Evolutionary conservation across 2,797 vertebrate species (phyloP).

Genomic region (Varecia variegata): DNA sequence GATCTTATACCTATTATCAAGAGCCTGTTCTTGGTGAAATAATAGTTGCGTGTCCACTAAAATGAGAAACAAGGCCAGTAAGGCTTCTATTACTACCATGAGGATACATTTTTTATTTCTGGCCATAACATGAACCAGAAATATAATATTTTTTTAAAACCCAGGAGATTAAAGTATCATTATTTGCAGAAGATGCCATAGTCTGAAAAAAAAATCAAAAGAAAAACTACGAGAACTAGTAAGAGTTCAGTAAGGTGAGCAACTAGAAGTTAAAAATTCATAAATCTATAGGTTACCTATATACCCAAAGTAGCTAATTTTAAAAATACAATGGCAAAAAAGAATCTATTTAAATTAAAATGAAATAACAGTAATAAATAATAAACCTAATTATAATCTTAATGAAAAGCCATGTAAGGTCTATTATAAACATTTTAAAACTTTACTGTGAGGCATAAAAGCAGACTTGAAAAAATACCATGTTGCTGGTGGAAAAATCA

Average conservation of each 20-base stretch:
- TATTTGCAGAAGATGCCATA: background rate
- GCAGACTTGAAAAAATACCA: background rate
- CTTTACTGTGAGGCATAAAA: background rate
- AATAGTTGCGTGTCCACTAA: background rate
- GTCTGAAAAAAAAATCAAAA: background rate
- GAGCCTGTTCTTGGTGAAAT: background rate
- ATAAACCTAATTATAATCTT: background rate
- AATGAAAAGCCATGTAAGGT: background rate
- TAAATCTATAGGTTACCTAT: background rate
- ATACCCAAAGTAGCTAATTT: background rate
- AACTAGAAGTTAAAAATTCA: background rate
- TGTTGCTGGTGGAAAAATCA: background rate
- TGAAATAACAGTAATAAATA: conserved; percentile 7
- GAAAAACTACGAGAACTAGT: background rate
- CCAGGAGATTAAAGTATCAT: background rate
- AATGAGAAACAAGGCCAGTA: background rate
- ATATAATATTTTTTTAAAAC: background rate
- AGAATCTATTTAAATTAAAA: background rate
- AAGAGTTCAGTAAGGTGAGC: background rate
- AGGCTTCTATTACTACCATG: background rate
- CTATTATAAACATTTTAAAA: conserved; percentile 24
- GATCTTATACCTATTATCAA: background rate
- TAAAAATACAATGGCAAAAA: background rate
- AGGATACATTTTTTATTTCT: background rate
- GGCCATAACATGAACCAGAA: background rate